Evolutionary conservation across 2,888 invertebrate genomes (phyloP), one percentile per base, ranked within the genome.

Genomic region (Litoditis marina): DNA sequence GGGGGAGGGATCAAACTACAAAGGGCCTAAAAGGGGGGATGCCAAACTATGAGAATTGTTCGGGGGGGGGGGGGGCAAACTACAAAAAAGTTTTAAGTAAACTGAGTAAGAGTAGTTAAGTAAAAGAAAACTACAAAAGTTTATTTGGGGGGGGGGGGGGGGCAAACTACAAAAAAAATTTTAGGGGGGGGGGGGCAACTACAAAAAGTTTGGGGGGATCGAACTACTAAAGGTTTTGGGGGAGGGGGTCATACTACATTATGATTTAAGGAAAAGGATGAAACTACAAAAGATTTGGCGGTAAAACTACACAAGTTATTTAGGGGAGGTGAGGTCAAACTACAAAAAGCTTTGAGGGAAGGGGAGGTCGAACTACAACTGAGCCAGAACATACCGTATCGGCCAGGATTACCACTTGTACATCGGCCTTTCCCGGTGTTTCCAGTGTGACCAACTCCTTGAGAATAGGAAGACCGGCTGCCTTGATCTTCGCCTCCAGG

Each of bases 371-470:
- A 36, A 11, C 16, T 36, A 11, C 11, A 36, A 36, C 50, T 64
- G n/a, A n/a, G n/a, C n/a, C n/a, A n/a, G n/a, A n/a, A n/a, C n/a
- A 84, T 83, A 88, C 89, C 0, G 96, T 95, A 86, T 98, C 96
- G 1, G 92, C 92, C 2, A 96, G 86, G 79, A 98, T 96, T 62
- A 98, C 91, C 34, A 98, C 96, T 69, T 91, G 88, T 0, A 98
- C 96, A 0, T 92, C 91, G 0, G 94, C 94, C 84, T 96, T 98
- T 50, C 93, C 96, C 0, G 96, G 96, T 0, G 98, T 98, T 81
- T 93, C 92, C 69, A 98, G 85, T n/a, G 90, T 90, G 59, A 93
- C 89, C 25, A 94, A 86, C 0, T 93, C 92, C 0, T 92, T 95
- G 16, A 95, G 86, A 73, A 96, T 91, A 36, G 88, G 90, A 65